Evolutionary conservation across 2,888 invertebrate genomes (phyloP), one percentile per base, ranked within the genome.

Genomic region (Apodemia duryi): DNA sequence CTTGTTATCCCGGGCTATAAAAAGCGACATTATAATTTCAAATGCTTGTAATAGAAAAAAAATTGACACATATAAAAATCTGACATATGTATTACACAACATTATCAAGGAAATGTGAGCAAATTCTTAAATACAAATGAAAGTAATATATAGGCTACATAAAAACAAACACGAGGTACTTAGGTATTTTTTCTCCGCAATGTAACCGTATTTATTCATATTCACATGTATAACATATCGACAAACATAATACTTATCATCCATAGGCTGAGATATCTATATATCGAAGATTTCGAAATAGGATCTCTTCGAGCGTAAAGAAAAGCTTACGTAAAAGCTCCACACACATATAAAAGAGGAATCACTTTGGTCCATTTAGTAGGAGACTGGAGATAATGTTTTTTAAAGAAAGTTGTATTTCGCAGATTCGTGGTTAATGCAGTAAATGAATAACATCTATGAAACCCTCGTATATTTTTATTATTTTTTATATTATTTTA

Each of bases 251-350:
- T 57, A 32, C 32, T 57, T 57, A 13, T 28, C 32, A 54, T 54
- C 54, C 57, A 57, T 82, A 76, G 77, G 76, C 76, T 78, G 75
- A 77, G 57, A 60, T 79, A 82, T 80, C 77, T 79, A 80, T 60
- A 60, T n/a, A 60, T 60, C 35, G 57, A 35, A 13, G 81, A 82
- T 82, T 82, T 82, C 75, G 77, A 85, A 87, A 87, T 87, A 85
- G 83, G 87, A 83, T 87, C 78, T 73, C 79, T 79, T 77, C 71
- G 72, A 76, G 78, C 81, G 83, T 82, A 83, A 81, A 74, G 78
- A 74, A 69, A 73, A 76, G 79, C 80, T 89, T 84, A 86, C 86
- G 87, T 89, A 90, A 90, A 90, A 88, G 86, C 84, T 88, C 86
- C 88, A 90, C 90, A 88, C 89, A 88, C 89, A 85, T 83, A 80